Evolutionary conservation across 1,140 invertebrate species (phyloP), one percentile per base, ranked within the genome.

Genomic region (Drosophila arawakana): DNA sequence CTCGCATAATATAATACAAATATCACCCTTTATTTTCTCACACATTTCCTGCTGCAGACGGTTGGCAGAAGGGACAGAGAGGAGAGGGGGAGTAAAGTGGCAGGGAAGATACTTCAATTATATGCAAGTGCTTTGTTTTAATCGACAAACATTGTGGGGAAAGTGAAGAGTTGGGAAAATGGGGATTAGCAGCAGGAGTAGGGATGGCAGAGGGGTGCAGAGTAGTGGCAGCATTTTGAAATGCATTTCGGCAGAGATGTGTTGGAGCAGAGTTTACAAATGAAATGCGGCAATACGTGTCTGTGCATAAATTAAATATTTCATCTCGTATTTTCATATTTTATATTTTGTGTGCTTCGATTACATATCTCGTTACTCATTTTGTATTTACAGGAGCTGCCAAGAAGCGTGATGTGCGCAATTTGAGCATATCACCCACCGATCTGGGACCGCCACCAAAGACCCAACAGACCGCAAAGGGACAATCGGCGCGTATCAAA

Each of bases 371-470:
- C 13, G 44, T 54, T 59, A 50, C 10, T n/a, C 46, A 61, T 39
- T 49, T 49, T 21, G 8, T 21, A 11, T 49, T 63, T 73, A 37
- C 78, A 92, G 91, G 91, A 89, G 79, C 91, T 74, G 91, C 91
- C 89, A 92, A 92, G 75, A 92, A 92, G 75, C 91, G 91, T 58
- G 91, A 92, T 91, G 91, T 92, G 70, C 90, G 91, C 69, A 92
- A 91, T 68, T 74, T 92, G 60, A 92, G 82, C 75, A 92, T 92
- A 78, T 92, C 91, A 66, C 91, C 91, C 41, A 92, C 91, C 34
- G 91, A 92, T 86, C 85, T 92, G 70, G 91, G 91, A 72, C 91
- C 91, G 76, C 91, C 91, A 47, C 90, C 91, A 58, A 92, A 92
- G 70, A 89, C 91, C 30, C 91, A 92, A 60, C 91, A 92, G 75